Evolutionary conservation across 2,888 invertebrate species (phyloP).

Genomic region (Aquatica leii): DNA sequence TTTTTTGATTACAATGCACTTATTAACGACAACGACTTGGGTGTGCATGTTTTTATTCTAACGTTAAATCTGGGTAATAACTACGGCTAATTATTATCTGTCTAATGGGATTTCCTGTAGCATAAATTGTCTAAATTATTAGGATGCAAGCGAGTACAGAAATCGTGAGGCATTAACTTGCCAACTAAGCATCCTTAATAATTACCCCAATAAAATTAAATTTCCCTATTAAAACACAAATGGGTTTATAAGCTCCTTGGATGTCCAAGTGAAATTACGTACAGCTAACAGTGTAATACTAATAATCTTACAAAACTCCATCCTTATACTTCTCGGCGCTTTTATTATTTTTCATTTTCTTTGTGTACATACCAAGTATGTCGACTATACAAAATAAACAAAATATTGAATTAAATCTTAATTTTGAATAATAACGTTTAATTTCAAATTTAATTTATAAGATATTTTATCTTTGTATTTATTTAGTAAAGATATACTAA

Average conservation of each 20-base stretch:
- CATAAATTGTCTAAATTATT: constrained; percentile 28
- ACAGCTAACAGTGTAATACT: constrained; percentile 31
- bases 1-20: not conserved
- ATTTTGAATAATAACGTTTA: too few relatives aligned
- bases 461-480: too few relatives aligned
- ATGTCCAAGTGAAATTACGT: constrained; percentile 35
- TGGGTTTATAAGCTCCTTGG: constrained; percentile 36
- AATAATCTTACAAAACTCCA: constrained; percentile 24
- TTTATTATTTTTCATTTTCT: constrained; percentile 16
- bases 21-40: not conserved
- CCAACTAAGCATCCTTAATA: constrained; percentile 36
- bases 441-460: too few relatives aligned
- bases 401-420: too few relatives aligned
- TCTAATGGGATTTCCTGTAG: constrained; percentile 23
- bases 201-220: constrained; percentile 43
- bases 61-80: constrained; percentile 2
- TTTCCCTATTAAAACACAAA: constrained; percentile 44
- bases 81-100: constrained; percentile 15
- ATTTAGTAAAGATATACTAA: too few relatives aligned
- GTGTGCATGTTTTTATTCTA: not conserved
- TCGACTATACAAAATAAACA: too few relatives aligned
- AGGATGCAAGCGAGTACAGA: constrained; percentile 24
- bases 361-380: too few relatives aligned
- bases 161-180: constrained; percentile 31
- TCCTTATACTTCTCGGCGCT: constrained; percentile 10